Evolutionary conservation across 2,888 invertebrate species (phyloP), one percentile per base, ranked within the genome.

Genomic region (Trissolcus japonicus): DNA sequence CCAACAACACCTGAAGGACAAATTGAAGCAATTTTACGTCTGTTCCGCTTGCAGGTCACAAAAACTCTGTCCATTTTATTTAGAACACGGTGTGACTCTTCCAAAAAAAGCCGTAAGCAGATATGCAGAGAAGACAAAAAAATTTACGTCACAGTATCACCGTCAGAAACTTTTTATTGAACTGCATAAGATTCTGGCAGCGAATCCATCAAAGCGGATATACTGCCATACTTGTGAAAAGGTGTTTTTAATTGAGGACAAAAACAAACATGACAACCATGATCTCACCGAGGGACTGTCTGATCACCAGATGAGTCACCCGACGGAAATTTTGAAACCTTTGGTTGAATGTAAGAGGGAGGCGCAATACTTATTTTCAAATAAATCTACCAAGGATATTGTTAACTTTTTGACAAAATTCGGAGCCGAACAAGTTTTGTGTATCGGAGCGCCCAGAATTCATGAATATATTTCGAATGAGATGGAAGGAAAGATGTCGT

Each of bases 311-410:
- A 87, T 95, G 19, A 82, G 84, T 2, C 90, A 92, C 80, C 95
- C 95, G 0, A 93, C 94, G 0, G 90, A 91, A 66, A 91, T 96
- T 84, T 87, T 97, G 9, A 91, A 91, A 29, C 93, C 95, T 0
- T 85, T 94, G 13, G 92, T 93, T 54, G 92, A 95, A 89, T 92
- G 95, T 59, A 94, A 95, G 80, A 93, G 93, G 21, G 96, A 96
- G 89, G 97, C 97, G 0, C 97, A 97, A 88, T 97, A 95, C 88
- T 92, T 96, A 82, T 98, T 98, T 88, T 92, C 94, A 1, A 91
- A 92, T 78, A 91, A 92, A 77, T 91, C 95, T 25, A 91, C 94
- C 4, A 83, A 90, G 11, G 93, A 94, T 78, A 91, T 96, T 14
- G 85, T 93, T 11, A 90, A 92, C 17, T 92, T 94, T 81, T 89